Conservation (phyloP, 2,888 invertebrate species). For the Agriotes lineatus region DNA sequence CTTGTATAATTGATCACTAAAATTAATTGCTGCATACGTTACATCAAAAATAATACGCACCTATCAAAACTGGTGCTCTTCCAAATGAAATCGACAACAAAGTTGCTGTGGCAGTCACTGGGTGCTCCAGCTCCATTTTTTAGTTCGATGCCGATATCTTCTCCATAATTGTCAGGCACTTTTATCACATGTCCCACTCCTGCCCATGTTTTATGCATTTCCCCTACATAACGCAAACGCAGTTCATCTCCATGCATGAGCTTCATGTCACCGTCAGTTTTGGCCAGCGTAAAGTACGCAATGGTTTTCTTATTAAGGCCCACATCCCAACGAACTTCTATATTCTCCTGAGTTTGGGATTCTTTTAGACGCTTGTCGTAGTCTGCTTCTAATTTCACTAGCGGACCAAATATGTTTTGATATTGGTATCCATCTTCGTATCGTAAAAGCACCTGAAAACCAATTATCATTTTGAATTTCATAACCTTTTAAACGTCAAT, state of each 20-base stretch:
- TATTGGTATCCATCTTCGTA: constrained; percentile 99
- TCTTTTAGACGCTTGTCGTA: constrained; percentile 98
- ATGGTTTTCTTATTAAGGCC: constrained; percentile 98
- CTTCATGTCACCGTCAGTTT: constrained; percentile 98
- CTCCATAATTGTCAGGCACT: constrained; percentile 95
- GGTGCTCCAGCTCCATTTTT: constrained; percentile 94
- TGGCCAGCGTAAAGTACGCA: constrained; percentile 96
- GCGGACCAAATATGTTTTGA: constrained; percentile 96
- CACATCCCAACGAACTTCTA: constrained; percentile 98
- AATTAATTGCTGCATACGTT: neutral
- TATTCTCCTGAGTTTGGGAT: constrained; percentile 97
- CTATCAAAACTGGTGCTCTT: constrained; percentile 98
- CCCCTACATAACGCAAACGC: constrained; percentile 91
- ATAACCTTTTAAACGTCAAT: neutral
- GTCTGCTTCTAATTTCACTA: constrained; percentile 97
- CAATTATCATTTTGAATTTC: neutral
- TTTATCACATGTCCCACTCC: constrained; percentile 98
- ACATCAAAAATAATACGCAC: constrained; percentile 62
- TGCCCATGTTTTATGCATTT: constrained; percentile 95
- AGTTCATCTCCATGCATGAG: constrained; percentile 99
- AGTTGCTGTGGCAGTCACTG: constrained; percentile 93
- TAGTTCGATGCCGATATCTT: constrained; percentile 97
- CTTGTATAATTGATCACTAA: neutral
- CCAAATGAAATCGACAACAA: constrained; percentile 99
- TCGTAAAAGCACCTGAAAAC: constrained; percentile 67